Evolutionary conservation across 2,888 invertebrate genomes (phyloP).

Genomic region (Syrphus vitripennis): DNA sequence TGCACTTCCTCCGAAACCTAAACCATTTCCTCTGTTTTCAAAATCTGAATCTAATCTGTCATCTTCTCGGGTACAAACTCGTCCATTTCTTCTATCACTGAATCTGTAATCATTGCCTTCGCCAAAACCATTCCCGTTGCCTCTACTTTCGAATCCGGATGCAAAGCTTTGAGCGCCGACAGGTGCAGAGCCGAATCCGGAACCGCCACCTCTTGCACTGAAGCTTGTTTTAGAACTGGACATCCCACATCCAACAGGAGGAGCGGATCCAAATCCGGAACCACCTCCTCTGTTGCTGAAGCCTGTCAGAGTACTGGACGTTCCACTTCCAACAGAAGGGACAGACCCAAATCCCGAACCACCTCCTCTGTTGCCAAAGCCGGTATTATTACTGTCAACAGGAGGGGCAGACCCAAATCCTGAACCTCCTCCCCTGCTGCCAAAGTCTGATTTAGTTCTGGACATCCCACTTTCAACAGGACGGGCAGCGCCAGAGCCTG

Average conservation of each 20-base stretch:
- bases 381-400: background rate
- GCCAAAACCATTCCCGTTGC: slow-evolving; percentile 71
- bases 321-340: background rate
- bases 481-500: background rate
- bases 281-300: slow-evolving; percentile 7
- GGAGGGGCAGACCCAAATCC: background rate
- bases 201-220: slow-evolving; percentile 63
- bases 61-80: slow-evolving; percentile 12
- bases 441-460: background rate
- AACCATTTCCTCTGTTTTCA: background rate
- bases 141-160: background rate
- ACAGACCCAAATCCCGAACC: background rate
- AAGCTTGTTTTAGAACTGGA: background rate
- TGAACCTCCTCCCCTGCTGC: background rate
- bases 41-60: background rate
- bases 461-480: no score
- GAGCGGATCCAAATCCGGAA: background rate
- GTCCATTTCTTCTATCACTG: slow-evolving; percentile 45
- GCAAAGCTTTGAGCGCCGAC: slow-evolving; percentile 66
- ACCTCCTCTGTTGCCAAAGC: background rate
- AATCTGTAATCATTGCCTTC: slow-evolving; percentile 63
- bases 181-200: no score
- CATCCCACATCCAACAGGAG: background rate
- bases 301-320: no score
- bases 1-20: background rate